Evolutionary conservation across 1,140 invertebrate species (phyloP), one percentile per base, ranked within the genome.

Genomic region (Archegozetes longisetosus): DNA sequence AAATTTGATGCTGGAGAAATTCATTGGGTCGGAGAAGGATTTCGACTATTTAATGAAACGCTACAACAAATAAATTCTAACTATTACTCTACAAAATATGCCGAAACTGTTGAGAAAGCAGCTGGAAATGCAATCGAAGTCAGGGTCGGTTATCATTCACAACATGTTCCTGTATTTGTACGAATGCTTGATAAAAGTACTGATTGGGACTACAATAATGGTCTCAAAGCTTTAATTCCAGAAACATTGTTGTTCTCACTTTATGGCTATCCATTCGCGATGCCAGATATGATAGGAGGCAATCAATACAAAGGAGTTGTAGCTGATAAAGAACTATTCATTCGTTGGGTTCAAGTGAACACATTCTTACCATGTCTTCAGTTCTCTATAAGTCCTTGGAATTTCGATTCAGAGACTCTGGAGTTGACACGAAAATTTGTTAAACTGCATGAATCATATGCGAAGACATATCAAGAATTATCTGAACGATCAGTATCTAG

Each of bases 1-100:
- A 95, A 95, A 70, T 93, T 93, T 68, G 92, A 95, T 71, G 91
- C 88, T 13, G 91, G 90, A n/a, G 87, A 92, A 72, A 74, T 71
- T 0, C 70, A 69, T 32, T 80, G 73, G 70, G 60, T 79, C 17
- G 74, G 74, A 0, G 29, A 64, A 13, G 55, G 64, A 12, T 73
- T 65, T 59, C 53, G 62, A 9, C n/a, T n/a, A n/a, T 61, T 74
- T 12, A 50, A 61, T 28, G 62, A 63, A 26, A 56, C 64, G 49
- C 46, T 25, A 22, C 48, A 51, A 29, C 72, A 56, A 78, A 77
- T 64, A 73, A 77, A 81, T 29, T 82, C 82, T 0, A 78, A 78
- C 22, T 72, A 79, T 9, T 80, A 79, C 29, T 80, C 80, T 0
- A 74, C 73, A 1, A 76, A 78, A 29, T 89, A 86, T 65, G 76